phyloP scores from a whole-genome alignment of 2,113 vertebrate genomes.

The Arenaria interpres region DNA sequence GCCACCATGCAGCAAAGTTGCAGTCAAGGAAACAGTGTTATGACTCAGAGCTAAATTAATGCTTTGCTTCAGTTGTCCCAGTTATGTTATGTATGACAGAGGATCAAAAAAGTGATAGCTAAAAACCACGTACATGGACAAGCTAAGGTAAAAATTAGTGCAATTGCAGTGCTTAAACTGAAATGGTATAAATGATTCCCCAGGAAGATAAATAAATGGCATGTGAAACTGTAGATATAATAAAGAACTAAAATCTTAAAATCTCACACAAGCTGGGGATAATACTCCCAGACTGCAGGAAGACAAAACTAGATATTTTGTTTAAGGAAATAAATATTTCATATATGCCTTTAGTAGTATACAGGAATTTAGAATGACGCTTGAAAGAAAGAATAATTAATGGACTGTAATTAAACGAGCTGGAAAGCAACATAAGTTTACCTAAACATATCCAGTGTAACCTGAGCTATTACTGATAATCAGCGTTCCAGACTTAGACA shows the following conservation, averaged over 20 bases:
- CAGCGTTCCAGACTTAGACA: neutral
- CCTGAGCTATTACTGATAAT: neutral
- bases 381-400: neutral
- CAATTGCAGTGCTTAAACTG: neutral
- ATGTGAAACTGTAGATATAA: neutral
- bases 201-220: neutral
- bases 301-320: neutral
- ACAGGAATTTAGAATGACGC: neutral
- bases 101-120: neutral
- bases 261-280: neutral
- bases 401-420: neutral
- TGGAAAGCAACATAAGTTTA: neutral
- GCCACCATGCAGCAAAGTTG: neutral
- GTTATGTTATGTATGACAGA: neutral
- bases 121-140: neutral
- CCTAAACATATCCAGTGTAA: neutral
- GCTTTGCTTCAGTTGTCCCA: neutral
- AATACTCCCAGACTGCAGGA: neutral
- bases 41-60: neutral
- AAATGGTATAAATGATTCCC: neutral
- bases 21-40: neutral
- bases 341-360: neutral
- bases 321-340: neutral
- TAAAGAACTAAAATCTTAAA: neutral
- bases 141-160: neutral